phyloP scores from a whole-genome alignment of 2,113 vertebrate species.

The Atrichornis clamosus region DNA sequence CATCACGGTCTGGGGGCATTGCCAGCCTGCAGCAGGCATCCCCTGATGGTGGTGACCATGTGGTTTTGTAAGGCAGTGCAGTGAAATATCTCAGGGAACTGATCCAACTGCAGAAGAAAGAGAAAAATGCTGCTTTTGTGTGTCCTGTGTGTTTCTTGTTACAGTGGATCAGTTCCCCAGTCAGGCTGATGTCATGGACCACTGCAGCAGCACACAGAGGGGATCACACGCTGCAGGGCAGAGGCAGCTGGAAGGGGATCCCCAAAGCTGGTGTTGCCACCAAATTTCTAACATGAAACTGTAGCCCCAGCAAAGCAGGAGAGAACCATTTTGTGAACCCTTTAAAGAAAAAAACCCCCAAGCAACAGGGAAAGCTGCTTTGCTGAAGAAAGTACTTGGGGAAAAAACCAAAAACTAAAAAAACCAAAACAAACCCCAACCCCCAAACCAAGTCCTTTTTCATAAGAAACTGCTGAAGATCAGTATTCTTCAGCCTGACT shows the following conservation, averaged over 20 bases:
- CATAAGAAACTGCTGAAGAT: background rate
- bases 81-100: background rate
- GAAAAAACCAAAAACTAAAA: background rate
- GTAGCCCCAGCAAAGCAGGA: background rate
- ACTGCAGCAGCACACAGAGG: rapidly evolving
- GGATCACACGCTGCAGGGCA: background rate
- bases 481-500: background rate
- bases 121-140: background rate
- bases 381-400: background rate
- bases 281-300: background rate
- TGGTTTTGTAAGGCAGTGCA: background rate
- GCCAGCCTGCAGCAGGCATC: background rate
- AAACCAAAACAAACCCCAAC: no score
- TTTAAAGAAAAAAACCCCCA: background rate
- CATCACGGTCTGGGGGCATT: rapidly evolving
- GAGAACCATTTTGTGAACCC: background rate
- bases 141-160: background rate
- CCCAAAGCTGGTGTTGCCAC: background rate
- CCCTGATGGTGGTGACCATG: background rate
- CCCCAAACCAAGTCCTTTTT: background rate
- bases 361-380: background rate
- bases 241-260: background rate
- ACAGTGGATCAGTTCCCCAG: background rate
- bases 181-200: background rate
- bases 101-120: background rate